Conservation (phyloP, 2,113 vertebrate genomes). For the Ctenodactylus gundi region DNA sequence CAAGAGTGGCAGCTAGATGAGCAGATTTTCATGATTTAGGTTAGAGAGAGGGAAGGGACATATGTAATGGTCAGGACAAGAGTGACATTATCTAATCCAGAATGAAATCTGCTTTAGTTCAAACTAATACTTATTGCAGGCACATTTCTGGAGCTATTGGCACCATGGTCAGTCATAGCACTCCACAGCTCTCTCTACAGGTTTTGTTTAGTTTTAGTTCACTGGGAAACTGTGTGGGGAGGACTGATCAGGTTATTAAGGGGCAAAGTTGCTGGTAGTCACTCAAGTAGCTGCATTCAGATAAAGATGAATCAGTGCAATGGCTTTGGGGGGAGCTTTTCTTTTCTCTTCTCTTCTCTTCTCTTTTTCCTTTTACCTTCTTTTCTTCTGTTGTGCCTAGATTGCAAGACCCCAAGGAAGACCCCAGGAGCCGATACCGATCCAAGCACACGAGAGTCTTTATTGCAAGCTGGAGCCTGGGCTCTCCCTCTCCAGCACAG, state of each 20-base stretch:
- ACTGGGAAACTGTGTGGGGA: not conserved
- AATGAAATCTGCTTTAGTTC: not conserved
- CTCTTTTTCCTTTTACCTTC: not conserved
- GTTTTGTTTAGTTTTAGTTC: not conserved
- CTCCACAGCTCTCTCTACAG: not conserved
- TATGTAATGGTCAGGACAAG: not conserved
- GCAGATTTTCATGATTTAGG: not conserved
- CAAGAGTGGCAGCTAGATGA: not conserved
- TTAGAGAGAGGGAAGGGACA: not conserved
- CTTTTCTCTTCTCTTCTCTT: not conserved
- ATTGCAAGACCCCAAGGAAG: no score
- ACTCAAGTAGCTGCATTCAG: not conserved
- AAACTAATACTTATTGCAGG: not conserved
- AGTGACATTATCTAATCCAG: not conserved
- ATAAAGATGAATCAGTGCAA: not conserved
- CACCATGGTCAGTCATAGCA: not conserved
- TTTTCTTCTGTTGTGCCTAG: no score
- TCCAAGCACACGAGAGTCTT: no score
- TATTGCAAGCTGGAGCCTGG: no score
- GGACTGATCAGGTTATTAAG: not conserved
- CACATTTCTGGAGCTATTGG: not conserved
- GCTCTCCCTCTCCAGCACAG: no score
- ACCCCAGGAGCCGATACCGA: no score
- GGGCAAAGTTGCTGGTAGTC: not conserved
- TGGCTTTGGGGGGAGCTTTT: not conserved